phyloP scores from a whole-genome alignment of 2,888 invertebrate species.

The Leptura quadrifasciata region DNA sequence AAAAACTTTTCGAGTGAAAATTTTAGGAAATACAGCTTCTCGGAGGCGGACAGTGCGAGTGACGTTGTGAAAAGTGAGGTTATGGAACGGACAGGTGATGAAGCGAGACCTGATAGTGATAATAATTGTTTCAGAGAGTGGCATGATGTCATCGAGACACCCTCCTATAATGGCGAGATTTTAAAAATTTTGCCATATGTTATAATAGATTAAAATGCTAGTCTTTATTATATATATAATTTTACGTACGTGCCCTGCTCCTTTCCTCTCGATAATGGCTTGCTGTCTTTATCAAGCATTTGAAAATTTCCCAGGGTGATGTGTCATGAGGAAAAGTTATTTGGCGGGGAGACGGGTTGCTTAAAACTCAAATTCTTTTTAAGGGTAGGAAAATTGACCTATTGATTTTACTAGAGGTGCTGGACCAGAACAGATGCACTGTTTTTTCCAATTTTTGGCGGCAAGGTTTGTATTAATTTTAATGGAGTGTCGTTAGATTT shows the following conservation, averaged over 20 bases:
- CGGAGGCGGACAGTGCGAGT: slow-evolving; percentile 60
- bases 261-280: slow-evolving; percentile 10
- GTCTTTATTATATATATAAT: slow-evolving; percentile 51
- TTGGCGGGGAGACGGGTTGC: not conserved
- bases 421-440: too few relatives aligned
- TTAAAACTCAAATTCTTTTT: not conserved
- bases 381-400: too few relatives aligned
- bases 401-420: too few relatives aligned
- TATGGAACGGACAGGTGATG: slow-evolving; percentile 59
- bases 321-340: not conserved
- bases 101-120: slow-evolving; percentile 53
- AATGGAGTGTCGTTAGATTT: too few relatives aligned
- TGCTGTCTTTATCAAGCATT: slow-evolving; percentile 23
- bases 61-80: slow-evolving; percentile 51
- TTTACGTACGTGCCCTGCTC: slow-evolving; percentile 37
- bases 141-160: slow-evolving; percentile 89
- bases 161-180: slow-evolving; percentile 85
- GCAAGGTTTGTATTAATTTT: too few relatives aligned
- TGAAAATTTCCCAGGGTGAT: not conserved
- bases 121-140: slow-evolving; percentile 85
- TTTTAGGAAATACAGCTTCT: slow-evolving; percentile 72
- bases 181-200: slow-evolving; percentile 97
- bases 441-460: too few relatives aligned
- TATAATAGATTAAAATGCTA: slow-evolving; percentile 87
- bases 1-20: slow-evolving; percentile 69